phyloP scores from a whole-genome alignment of 1,140 invertebrate species.

The Meloidogyne chitwoodi region DNA sequence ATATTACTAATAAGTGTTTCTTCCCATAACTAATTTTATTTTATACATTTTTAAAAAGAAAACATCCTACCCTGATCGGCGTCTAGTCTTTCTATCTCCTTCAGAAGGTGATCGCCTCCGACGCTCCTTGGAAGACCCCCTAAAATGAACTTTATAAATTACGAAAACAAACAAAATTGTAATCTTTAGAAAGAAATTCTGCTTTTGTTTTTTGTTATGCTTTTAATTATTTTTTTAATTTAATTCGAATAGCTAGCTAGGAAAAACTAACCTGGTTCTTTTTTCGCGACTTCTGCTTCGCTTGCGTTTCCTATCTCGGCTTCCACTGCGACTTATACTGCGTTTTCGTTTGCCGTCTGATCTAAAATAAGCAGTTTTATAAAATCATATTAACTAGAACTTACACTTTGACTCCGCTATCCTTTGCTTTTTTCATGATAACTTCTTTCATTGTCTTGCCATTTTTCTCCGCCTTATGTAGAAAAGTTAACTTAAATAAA shows the following conservation, averaged over 20 bases:
- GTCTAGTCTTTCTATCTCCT: conserved; percentile 8
- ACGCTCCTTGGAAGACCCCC: conserved; percentile 22
- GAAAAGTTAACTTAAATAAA: neutral
- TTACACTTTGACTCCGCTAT: conserved; percentile 6
- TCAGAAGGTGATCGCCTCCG: conserved; percentile 21
- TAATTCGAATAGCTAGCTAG: no score
- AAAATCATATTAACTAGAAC: neutral
- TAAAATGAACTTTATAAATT: conserved; percentile 19
- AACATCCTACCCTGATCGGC: conserved; percentile 27
- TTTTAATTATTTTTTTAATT: no score
- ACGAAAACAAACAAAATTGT: no score
- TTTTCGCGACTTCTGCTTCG: conserved; percentile 32
- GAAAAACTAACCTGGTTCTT: conserved; percentile 30
- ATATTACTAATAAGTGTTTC: neutral
- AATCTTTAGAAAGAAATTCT: no score
- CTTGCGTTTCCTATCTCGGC: conserved; percentile 23
- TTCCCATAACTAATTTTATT: conserved; percentile 11
- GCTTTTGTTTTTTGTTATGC: no score
- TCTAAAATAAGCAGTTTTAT: neutral
- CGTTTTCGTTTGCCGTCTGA: conserved; percentile 9
- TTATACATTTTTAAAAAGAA: neutral
- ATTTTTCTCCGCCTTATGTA: conserved; percentile 30
- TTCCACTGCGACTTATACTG: conserved; percentile 13
- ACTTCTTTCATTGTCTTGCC: conserved; percentile 26
- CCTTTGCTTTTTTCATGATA: conserved; percentile 33